A percentile compares a stretch with the other conserved stretches of the same genome.
Evolutionary conservation across 2,113 vertebrate species (phyloP).

Genomic region (Laticauda colubrina): DNA sequence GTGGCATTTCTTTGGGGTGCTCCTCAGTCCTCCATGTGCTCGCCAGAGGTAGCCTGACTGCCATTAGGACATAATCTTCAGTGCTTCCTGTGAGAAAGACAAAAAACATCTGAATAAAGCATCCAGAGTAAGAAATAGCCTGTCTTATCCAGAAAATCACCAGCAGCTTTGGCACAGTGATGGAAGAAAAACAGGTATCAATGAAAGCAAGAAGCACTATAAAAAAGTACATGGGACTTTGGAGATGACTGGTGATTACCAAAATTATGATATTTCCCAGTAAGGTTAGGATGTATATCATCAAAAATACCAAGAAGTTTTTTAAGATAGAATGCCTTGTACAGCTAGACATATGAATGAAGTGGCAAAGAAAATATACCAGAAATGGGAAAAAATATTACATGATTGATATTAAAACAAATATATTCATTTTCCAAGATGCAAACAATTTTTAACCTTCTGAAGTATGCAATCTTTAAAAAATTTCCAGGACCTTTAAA

Average conservation of each 20-base stretch:
- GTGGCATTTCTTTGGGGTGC: no score
- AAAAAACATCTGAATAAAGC: constrained; percentile 29
- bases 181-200: constrained; percentile 26
- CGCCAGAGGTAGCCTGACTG: no score
- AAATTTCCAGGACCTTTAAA: neutral
- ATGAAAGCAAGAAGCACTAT: constrained; percentile 9
- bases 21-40: no score
- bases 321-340: neutral
- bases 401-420: neutral
- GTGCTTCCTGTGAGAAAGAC: constrained; percentile 7
- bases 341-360: neutral
- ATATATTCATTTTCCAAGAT: neutral
- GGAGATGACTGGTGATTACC: constrained; percentile 8
- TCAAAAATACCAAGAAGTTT: neutral
- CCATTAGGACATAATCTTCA: constrained; percentile 34
- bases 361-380: neutral
- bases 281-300: constrained; percentile 21
- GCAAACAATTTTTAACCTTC: neutral
- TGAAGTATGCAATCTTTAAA: neutral
- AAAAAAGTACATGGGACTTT: constrained; percentile 36
- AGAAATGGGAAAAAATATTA: neutral
- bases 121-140: constrained; percentile 25
- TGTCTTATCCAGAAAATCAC: neutral
- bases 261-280: constrained; percentile 29
- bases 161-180: constrained; percentile 34